These are phyloP conservation scores for Chiridota heheva DNA, from an alignment of 35 echinoderm and acorn worm species.

Conservation along the genomic window DNA sequence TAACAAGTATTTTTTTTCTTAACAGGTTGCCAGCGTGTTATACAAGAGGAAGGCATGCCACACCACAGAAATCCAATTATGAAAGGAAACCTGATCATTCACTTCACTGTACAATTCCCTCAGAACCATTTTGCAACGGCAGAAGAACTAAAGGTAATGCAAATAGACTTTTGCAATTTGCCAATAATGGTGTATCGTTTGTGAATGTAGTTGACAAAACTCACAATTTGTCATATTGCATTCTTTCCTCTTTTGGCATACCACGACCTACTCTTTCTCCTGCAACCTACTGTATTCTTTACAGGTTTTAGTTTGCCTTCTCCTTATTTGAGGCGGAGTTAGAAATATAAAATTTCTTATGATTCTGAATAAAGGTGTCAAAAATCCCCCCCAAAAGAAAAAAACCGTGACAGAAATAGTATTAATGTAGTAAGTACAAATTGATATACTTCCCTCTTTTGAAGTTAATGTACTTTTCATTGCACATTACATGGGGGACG, in stretches of 20 bases:
- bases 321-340: not conserved
- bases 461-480: too few species aligned
- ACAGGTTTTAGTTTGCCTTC: not conserved
- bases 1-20: not conserved
- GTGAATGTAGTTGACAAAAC: not conserved
- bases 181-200: not conserved
- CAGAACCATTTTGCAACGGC: slow-evolving; percentile 81
- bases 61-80: slow-evolving; percentile 49
- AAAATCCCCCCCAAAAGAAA: too few species aligned
- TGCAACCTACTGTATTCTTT: not conserved
- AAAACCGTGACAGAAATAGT: too few species aligned
- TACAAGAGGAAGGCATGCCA: slow-evolving; percentile 94
- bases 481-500: too few species aligned
- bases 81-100: slow-evolving; percentile 90
- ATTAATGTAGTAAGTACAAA: too few species aligned
- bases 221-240: not conserved
- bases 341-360: too few species aligned
- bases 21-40: slow-evolving; percentile 72
- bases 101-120: slow-evolving; percentile 92
- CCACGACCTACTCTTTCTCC: not conserved
- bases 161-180: not conserved
- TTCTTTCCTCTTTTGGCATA: not conserved
- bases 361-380: too few species aligned
- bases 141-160: slow-evolving; percentile 74
- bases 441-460: too few species aligned